These are phyloP conservation scores for Poeciliopsis infans DNA, from an alignment of 2,797 vertebrate genomes.

Conservation along the genomic window DNA sequence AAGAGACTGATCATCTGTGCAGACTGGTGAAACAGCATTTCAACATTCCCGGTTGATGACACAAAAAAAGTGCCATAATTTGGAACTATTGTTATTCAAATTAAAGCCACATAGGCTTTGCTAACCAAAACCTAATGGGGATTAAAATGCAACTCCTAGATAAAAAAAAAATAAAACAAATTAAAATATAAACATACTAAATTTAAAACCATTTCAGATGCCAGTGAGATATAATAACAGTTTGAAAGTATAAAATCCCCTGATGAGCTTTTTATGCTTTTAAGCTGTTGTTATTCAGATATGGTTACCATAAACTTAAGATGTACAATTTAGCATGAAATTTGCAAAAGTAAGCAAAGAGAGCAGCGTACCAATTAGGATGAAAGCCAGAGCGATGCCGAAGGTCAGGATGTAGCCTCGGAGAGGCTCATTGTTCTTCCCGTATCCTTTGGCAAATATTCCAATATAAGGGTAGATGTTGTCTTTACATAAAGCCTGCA, in stretches of 20 bases:
- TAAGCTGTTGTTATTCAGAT: background rate
- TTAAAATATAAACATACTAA: background rate
- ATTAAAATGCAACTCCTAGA: background rate
- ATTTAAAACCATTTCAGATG: background rate
- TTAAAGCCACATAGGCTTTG: too few relatives aligned
- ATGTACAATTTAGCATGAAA: background rate
- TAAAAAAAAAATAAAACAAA: background rate
- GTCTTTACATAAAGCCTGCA: constrained; percentile 96
- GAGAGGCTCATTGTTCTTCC: constrained; percentile 98
- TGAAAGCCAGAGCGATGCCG: constrained; percentile 94
- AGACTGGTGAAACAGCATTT: too few relatives aligned
- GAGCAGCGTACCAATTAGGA: constrained; percentile 88
- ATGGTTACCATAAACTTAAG: background rate
- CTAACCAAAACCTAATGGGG: too few relatives aligned
- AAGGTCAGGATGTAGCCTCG: constrained; percentile 97
- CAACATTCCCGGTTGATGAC: too few relatives aligned
- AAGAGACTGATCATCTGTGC: too few relatives aligned
- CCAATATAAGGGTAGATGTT: constrained; percentile 95
- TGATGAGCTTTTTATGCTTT: background rate
- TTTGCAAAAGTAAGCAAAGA: background rate
- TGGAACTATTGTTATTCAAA: too few relatives aligned
- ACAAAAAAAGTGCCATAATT: too few relatives aligned
- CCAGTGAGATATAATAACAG: background rate
- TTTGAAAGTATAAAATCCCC: background rate
- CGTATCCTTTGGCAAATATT: constrained; percentile 96